A percentile compares a stretch with the other conserved stretches of the same genome.
phyloP scores from a whole-genome alignment of 1,140 invertebrate genomes.

The Saxidomus purpurata region DNA sequence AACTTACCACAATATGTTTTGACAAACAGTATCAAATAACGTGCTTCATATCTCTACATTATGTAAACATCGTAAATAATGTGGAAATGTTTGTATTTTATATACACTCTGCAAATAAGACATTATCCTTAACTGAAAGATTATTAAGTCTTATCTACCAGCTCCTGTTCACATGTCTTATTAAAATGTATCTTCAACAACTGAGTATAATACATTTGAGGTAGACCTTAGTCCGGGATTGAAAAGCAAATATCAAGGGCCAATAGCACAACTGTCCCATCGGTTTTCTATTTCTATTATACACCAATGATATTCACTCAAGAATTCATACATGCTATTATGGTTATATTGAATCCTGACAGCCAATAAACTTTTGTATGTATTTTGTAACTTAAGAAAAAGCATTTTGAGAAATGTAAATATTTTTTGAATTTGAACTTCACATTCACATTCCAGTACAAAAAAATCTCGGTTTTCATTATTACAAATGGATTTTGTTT shows the following conservation, averaged over 20 bases:
- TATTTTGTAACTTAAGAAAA: too few relatives aligned
- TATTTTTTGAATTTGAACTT: too few relatives aligned
- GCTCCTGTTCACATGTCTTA: neutral
- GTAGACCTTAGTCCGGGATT: neutral
- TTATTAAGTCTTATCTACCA: slow-evolving; percentile 1
- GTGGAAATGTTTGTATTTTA: neutral
- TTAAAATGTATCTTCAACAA: neutral
- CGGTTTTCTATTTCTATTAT: too few relatives aligned
- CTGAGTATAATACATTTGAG: neutral
- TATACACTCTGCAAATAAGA: neutral
- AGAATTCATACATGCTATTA: too few relatives aligned
- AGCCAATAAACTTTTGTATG: too few relatives aligned
- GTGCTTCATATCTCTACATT: neutral
- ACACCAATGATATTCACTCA: too few relatives aligned
- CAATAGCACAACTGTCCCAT: too few relatives aligned
- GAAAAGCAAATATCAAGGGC: neutral
- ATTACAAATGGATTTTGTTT: too few relatives aligned
- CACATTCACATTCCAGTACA: too few relatives aligned
- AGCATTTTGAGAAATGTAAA: too few relatives aligned
- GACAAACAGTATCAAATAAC: slow-evolving; percentile 15
- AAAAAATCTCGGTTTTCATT: too few relatives aligned
- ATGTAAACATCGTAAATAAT: slow-evolving; percentile 10
- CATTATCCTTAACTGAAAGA: neutral
- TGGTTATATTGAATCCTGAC: too few relatives aligned
- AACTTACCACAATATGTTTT: neutral